Evolutionary conservation across 2,113 vertebrate genomes (phyloP).

Genomic region (Mus pahari): DNA sequence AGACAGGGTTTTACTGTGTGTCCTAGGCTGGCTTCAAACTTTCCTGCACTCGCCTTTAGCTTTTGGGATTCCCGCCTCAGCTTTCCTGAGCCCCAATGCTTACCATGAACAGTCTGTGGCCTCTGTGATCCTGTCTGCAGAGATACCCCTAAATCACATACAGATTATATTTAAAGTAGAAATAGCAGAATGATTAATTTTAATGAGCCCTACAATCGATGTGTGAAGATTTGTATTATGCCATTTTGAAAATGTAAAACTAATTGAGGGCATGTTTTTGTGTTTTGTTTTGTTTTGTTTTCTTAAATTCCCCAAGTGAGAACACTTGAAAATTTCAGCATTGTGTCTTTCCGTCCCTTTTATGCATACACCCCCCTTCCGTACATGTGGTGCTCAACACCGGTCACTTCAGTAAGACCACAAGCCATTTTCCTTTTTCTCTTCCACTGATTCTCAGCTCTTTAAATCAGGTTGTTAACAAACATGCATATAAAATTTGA

Average conservation of each 20-base stretch:
- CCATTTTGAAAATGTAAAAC: conserved; percentile 49
- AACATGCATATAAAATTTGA: conserved; percentile 59
- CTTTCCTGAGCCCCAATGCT: not conserved
- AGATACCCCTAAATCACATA: conserved; percentile 25
- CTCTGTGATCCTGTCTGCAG: conserved; percentile 42
- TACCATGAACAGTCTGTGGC: not conserved
- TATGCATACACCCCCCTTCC: not conserved
- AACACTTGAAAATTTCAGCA: conserved; percentile 5
- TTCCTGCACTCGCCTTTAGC: not conserved
- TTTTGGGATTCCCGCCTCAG: not conserved
- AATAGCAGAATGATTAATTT: conserved; percentile 51
- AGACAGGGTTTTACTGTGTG: not conserved
- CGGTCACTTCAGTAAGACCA: not conserved
- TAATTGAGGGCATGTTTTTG: conserved; percentile 44
- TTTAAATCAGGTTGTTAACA: conserved; percentile 51
- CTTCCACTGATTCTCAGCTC: not conserved
- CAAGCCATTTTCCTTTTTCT: not conserved
- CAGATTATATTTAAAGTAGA: conserved; percentile 62
- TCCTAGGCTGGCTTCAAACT: not conserved
- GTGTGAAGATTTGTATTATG: conserved; percentile 37
- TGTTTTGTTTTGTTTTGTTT: too few species aligned
- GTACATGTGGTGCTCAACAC: not conserved
- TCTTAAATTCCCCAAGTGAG: not conserved
- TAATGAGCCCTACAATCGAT: conserved; percentile 19
- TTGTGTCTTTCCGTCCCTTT: conserved; percentile 10